phyloP scores from a whole-genome alignment of 1,140 invertebrate genomes.

The Atta cephalotes region DNA sequence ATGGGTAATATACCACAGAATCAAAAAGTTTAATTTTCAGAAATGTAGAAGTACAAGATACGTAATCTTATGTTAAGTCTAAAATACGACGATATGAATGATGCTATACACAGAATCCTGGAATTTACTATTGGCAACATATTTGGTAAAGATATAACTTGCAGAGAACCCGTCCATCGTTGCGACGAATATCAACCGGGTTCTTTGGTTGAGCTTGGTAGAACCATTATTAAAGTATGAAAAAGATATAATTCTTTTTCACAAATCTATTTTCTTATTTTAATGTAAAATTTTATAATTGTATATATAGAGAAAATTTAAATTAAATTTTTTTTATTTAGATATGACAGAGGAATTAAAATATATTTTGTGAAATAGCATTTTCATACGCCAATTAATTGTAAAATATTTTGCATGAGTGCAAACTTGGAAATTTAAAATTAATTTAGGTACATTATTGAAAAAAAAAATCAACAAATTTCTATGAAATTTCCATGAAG shows the following conservation, averaged over 20 bases:
- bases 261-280: neutral
- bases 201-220: conserved; percentile 80
- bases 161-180: conserved; percentile 79
- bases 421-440: neutral
- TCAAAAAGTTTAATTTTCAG: neutral
- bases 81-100: conserved; percentile 71
- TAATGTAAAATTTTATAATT: neutral
- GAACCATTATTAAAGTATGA: conserved; percentile 77
- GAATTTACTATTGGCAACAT: conserved; percentile 80
- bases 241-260: neutral
- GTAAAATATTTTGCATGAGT: neutral
- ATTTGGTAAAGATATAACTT: conserved; percentile 83
- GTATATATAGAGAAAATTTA: neutral
- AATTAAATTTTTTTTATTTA: neutral
- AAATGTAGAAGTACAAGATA: neutral
- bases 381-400: neutral
- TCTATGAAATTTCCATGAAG: neutral
- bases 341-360: neutral
- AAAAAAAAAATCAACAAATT: neutral
- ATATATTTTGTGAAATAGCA: neutral
- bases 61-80: neutral
- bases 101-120: conserved; percentile 80
- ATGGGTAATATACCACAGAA: too few relatives aligned
- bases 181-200: conserved; percentile 84
- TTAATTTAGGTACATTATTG: neutral